Evolutionary conservation across 2,797 vertebrate species (phyloP), one percentile per base, ranked within the genome.

Genomic region (Miichthys miiuy): DNA sequence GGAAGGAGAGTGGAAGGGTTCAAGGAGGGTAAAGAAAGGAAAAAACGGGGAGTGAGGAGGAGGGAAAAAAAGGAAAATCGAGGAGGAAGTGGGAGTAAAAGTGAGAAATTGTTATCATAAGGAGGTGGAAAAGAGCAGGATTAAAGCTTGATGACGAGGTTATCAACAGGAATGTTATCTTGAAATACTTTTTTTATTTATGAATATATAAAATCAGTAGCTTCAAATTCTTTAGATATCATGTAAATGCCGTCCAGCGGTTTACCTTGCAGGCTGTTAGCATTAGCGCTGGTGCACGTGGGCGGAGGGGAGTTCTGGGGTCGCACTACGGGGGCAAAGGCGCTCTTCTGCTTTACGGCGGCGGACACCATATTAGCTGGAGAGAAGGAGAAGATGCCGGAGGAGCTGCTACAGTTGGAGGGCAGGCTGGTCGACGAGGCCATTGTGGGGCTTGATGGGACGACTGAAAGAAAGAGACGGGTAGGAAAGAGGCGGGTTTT

Each of bases 311-410:
- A 99, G 68, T 97, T 97, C 82, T 99, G 98, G 57, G 98, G 98
- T 94, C 98, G 97, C 87, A 99, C 98, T 0, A 99, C 98, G 0
- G 98, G 98, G 9, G 98, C 98, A 3, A 99, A 99, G 75, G 98
- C 98, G 79, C 98, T 99, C 96, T 99, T 99, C 96, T 99, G 98
- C 83, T 99, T 99, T 92, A 99, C 98, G 0, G 98, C 94, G 5
- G 94, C 98, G 0, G 98, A 99, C 89, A 99, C 98, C 98, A 99
- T 99, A 96, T 99, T 99, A 92, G 98, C 98, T 84, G 98, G 98
- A 88, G 98, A 99, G 95, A 99, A 99, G 93, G 98, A 99, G 95
- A 99, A 99, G 93, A 99, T 99, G 90, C 98, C 98, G 3, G 98
- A 99, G 90, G 98, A 98, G 90, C 97, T 98, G 96, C 96, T 98